Evolutionary conservation across 2,797 vertebrate species (phyloP).

Genomic region (Spatula versicolor): DNA sequence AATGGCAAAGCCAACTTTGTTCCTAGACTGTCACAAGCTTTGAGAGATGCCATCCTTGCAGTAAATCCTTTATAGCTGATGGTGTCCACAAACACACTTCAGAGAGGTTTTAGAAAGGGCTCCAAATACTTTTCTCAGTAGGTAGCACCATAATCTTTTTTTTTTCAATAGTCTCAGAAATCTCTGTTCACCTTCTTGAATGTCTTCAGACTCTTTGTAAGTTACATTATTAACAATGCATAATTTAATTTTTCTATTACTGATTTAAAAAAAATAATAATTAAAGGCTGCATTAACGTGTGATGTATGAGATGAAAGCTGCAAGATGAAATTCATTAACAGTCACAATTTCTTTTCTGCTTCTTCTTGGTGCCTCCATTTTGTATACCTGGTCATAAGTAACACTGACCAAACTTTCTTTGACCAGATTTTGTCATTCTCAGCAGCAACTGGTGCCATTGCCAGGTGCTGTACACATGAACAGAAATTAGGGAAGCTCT

Average conservation of each 20-base stretch:
- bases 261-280: not conserved
- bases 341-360: not conserved
- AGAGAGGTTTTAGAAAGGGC: not conserved
- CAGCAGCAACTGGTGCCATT: not conserved
- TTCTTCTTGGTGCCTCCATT: not conserved
- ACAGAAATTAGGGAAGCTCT: not conserved
- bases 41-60: not conserved
- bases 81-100: not conserved
- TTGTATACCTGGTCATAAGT: not conserved
- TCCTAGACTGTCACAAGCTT: not conserved
- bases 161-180: not conserved
- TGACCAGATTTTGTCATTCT: not conserved
- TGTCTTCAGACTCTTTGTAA: not conserved
- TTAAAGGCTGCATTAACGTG: constrained; percentile 18
- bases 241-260: constrained; percentile 43
- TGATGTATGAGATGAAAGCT: not conserved
- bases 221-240: constrained; percentile 15
- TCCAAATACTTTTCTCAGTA: not conserved
- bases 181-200: not conserved
- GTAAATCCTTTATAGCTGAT: not conserved
- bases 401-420: not conserved
- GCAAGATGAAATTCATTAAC: not conserved
- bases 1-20: not conserved
- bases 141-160: not conserved
- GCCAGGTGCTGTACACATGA: not conserved